Evolutionary conservation across 1,140 invertebrate species (phyloP), one percentile per base, ranked within the genome.

Genomic region (Scaptomyza graminum): DNA sequence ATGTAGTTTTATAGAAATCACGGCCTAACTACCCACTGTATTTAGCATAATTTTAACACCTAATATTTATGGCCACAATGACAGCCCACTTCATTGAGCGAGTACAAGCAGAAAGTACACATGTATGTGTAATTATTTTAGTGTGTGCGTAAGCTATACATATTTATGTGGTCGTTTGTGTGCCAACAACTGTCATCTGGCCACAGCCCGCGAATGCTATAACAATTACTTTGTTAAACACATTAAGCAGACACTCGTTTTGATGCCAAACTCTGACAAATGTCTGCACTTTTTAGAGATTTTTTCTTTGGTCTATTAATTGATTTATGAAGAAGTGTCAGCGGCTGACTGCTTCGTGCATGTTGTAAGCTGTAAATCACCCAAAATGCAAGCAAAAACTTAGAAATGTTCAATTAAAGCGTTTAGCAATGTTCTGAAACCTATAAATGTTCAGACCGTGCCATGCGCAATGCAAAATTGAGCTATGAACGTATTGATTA

Each of bases 401-500:
- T 37, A 16, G 41, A 16, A 41, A 41, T 55, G 43, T 57, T 72
- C 63, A 66, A 66, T 72, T 52, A 59, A 59, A 66, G 28, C 28
- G 25, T 57, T 66, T 71, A 66, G 62, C 47, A 71, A 52, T 71
- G 62, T 46, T 54, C 44, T 64, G 61, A 15, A 56, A 15, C 34
- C 25, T 5, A 51, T 4, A 51, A 25, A 18, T 22, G 18, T 22
- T 1, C 18, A 3, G 4, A 2, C 18, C 44, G 70, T 83, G 79
- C 66, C 34, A 61, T 52, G 74, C 47, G 51, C 43, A 47, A 79
- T 44, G 56, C 43, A 57, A 72, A 80, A 63, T 47, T 47, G 13
- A 59, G 28, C 39, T 79, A 67, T 71, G 73, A 78, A 66, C 68
- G 51, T 83, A 63, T 85, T 84, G 81, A 84, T 84, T 84, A 84